A percentile compares a stretch with the other conserved stretches of the same genome.
Evolutionary conservation across 2,113 vertebrate genomes (phyloP).

Genomic region (Pomatorhinus ruficollis): DNA sequence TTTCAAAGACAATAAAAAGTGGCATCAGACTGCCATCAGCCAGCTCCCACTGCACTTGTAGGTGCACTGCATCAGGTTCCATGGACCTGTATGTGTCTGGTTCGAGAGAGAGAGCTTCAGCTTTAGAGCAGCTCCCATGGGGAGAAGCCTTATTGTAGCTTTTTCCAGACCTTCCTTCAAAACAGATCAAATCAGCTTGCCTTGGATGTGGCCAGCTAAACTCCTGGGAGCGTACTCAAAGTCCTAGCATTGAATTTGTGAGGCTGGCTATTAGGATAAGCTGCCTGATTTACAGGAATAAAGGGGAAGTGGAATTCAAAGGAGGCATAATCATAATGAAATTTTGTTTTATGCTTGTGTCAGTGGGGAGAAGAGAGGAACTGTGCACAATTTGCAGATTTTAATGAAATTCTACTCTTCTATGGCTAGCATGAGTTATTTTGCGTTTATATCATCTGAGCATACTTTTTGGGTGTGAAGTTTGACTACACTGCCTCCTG

Average conservation of each 20-base stretch:
- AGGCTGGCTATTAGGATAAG: neutral
- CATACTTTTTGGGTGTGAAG: neutral
- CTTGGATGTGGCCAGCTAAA: neutral
- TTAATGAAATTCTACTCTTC: neutral
- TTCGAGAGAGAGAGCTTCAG: neutral
- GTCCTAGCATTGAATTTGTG: neutral
- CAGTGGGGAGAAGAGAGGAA: neutral
- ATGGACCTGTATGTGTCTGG: fast-evolving
- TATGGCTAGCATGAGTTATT: neutral
- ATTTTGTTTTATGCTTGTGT: neutral
- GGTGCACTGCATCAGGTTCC: neutral
- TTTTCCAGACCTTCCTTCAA: neutral
- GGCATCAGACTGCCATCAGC: neutral
- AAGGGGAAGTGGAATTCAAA: neutral
- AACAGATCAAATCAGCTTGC: neutral
- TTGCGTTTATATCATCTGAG: neutral
- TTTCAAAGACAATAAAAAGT: neutral
- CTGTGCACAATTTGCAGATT: neutral
- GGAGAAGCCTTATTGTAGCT: neutral
- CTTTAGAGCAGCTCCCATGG: neutral
- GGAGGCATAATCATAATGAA: neutral
- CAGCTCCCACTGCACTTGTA: neutral
- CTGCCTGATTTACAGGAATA: neutral
- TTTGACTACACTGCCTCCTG: neutral
- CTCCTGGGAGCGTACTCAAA: neutral